phyloP scores from a whole-genome alignment of 2,113 vertebrate genomes.

The Mus pahari region DNA sequence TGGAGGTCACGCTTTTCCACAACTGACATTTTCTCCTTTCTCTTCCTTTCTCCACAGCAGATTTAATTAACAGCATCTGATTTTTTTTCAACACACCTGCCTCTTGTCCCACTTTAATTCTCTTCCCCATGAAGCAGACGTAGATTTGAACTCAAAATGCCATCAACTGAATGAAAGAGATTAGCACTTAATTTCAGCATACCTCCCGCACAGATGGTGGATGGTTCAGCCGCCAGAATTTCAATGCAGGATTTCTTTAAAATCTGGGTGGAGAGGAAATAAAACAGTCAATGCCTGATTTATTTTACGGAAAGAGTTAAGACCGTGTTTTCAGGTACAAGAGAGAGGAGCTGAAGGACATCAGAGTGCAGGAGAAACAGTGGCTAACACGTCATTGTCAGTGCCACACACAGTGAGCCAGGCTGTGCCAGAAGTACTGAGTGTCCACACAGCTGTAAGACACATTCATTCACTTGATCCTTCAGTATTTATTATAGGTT shows the following conservation, averaged over 20 bases:
- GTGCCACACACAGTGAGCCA: background rate
- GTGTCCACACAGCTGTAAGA: background rate
- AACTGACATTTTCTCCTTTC: slow-evolving; percentile 8
- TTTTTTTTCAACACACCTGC: background rate
- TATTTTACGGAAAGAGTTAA: slow-evolving; percentile 36
- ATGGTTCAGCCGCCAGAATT: slow-evolving; percentile 97
- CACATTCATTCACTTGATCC: background rate
- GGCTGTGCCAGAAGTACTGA: background rate
- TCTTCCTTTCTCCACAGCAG: slow-evolving; percentile 1
- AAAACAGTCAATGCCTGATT: slow-evolving; percentile 20
- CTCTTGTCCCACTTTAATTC: background rate
- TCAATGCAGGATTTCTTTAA: slow-evolving; percentile 98
- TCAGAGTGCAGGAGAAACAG: background rate
- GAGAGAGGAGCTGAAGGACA: background rate
- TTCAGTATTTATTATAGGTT: background rate
- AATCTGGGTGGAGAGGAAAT: slow-evolving; percentile 89
- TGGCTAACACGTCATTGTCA: background rate
- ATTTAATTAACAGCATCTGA: slow-evolving; percentile 14
- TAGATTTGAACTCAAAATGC: slow-evolving; percentile 11
- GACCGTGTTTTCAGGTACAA: background rate
- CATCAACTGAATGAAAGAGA: background rate
- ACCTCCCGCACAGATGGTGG: slow-evolving; percentile 99
- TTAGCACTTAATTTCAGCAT: slow-evolving; percentile 65
- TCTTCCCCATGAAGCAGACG: background rate
- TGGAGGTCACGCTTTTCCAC: slow-evolving; percentile 25